A percentile compares a stretch with the other conserved stretches of the same genome.
phyloP scores from a whole-genome alignment of 2,113 vertebrate species.

The Tamias sibiricus region DNA sequence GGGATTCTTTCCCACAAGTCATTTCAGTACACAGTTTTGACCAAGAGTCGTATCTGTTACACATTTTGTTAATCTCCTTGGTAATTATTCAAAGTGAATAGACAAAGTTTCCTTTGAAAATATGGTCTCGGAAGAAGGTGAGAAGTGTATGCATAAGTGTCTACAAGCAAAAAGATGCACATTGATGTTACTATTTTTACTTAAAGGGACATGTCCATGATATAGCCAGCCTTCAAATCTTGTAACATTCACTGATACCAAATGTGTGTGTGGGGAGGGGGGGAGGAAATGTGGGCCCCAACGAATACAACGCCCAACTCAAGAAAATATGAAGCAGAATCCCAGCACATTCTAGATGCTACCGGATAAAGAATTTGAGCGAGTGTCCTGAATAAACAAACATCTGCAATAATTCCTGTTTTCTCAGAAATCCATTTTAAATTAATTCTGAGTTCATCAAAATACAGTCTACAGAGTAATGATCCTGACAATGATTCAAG shows the following conservation, averaged over 20 bases:
- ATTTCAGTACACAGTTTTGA: not conserved
- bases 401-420: not conserved
- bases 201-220: not conserved
- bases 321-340: not conserved
- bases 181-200: not conserved
- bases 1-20: not conserved
- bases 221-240: not conserved
- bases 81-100: slow-evolving; percentile 13
- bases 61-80: not conserved
- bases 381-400: not conserved
- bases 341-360: not conserved
- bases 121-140: slow-evolving; percentile 5
- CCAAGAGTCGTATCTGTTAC: not conserved
- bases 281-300: too few relatives aligned
- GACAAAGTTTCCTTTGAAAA: not conserved
- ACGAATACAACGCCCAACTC: not conserved
- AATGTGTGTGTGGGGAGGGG: too few relatives aligned
- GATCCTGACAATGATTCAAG: not conserved
- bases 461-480: not conserved
- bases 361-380: not conserved
- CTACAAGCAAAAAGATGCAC: slow-evolving; percentile 54
- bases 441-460: slow-evolving; percentile 40
- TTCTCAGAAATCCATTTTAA: not conserved
- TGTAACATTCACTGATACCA: not conserved
- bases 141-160: accelerated